Evolutionary conservation across 2,888 invertebrate species (phyloP), one percentile per base, ranked within the genome.

Genomic region (Geophilus truncorum): DNA sequence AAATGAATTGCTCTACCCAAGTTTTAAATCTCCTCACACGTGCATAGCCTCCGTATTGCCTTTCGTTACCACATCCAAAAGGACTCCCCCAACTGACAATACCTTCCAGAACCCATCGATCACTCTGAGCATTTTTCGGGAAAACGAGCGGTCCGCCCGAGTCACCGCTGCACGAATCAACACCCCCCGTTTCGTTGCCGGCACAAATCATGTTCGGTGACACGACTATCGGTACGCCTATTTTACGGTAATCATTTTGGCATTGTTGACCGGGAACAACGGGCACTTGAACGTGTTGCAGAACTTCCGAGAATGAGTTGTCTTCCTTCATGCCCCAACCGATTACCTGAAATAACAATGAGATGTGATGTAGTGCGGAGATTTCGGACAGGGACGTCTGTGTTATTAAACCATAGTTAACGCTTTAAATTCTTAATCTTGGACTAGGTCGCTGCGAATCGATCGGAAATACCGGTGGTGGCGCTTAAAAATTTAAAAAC

Each of bases 71-170:
- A 77, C 84, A 84, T 12, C 84, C 84, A 15, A 76, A 32, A 4
- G 84, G 83, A 76, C 82, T 82, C 15, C 84, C 84, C 84, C 84
- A 84, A 32, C 84, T 84, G n/a, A 83, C 83, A 2, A 84, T 81
- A 1, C 84, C 84, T 81, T 84, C 84, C 21, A 83, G 76, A 15
- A 82, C 81, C 83, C 83, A 84, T 57, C 81, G 81, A 23, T 81
- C 81, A 23, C 81, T 81, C 15, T 82, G 81, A 12, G 79, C 81
- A 5, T 82, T 81, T 15, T 81, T 79, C 23, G 82, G 82, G 40
- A 84, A 83, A 10, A 84, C 84, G 81, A 84, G 81, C 1, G 84
- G 84, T 5, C 84, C 84, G 7, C 84, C 84, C 70, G 84, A 84
- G 75, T 84, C 84, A 6, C 84, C 84, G 80, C 80, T 82, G 76